Evolutionary conservation across 2,797 vertebrate species (phyloP).

Genomic region (Microhierax caerulescens): DNA sequence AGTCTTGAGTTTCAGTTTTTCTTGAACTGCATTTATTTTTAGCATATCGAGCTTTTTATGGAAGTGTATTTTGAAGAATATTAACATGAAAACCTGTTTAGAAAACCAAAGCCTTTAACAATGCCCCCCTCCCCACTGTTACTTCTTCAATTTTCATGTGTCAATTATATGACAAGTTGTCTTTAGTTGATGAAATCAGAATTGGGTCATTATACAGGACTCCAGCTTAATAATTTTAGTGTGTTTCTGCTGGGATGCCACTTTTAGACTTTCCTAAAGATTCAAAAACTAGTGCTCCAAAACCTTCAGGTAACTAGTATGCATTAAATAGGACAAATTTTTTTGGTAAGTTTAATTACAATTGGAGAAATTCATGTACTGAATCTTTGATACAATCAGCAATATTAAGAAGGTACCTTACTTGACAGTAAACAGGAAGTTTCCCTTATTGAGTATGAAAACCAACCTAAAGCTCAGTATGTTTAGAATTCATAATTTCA

Average conservation of each 20-base stretch:
- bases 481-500: not conserved
- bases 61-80: not conserved
- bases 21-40: not conserved
- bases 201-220: not conserved
- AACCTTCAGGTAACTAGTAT: not conserved
- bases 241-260: not conserved
- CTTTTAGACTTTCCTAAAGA: not conserved
- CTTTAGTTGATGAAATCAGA: not conserved
- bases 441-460: not conserved
- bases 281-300: not conserved
- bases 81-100: not conserved
- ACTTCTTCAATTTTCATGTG: not conserved
- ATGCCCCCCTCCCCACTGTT: not conserved
- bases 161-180: not conserved
- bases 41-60: not conserved
- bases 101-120: not conserved
- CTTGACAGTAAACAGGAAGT: not conserved
- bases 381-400: not conserved
- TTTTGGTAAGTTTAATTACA: not conserved
- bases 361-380: not conserved
- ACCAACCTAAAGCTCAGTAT: not conserved
- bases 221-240: not conserved
- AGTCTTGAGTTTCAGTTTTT: not conserved
- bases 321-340: not conserved
- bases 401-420: not conserved